Evolutionary conservation across 2,797 vertebrate genomes (phyloP).

Genomic region (Diglossa cyanea): DNA sequence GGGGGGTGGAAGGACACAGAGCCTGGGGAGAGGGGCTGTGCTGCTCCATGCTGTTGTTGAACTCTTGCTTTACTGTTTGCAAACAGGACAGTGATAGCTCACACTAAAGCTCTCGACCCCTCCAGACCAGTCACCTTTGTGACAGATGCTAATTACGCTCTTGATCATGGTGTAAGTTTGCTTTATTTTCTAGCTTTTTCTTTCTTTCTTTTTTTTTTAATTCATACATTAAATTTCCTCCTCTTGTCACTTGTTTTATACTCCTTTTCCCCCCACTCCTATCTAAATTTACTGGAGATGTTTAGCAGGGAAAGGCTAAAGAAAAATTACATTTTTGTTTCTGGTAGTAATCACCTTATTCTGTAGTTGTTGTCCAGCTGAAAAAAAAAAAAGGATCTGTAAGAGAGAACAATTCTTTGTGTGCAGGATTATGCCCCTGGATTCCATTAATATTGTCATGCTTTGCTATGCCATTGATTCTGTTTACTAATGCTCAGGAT

Average conservation of each 20-base stretch:
- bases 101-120: constrained; percentile 87
- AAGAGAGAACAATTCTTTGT: background rate
- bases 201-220: background rate
- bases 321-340: background rate
- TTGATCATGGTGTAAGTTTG: constrained; percentile 88
- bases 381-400: background rate
- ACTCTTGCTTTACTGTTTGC: constrained; percentile 37
- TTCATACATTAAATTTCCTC: background rate
- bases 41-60: background rate
- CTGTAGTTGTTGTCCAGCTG: background rate
- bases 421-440: background rate
- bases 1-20: background rate
- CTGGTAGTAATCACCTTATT: background rate
- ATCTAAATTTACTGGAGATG: background rate
- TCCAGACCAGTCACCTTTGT: constrained; percentile 89
- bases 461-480: background rate
- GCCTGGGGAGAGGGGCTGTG: background rate
- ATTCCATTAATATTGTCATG: background rate
- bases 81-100: constrained; percentile 84
- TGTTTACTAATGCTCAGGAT: background rate
- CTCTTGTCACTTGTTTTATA: background rate
- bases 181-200: background rate
- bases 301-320: background rate
- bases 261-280: background rate
- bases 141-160: constrained; percentile 78